Conservation (phyloP, 2,888 invertebrate species). For the Caenorhabditis parvicauda region DNA sequence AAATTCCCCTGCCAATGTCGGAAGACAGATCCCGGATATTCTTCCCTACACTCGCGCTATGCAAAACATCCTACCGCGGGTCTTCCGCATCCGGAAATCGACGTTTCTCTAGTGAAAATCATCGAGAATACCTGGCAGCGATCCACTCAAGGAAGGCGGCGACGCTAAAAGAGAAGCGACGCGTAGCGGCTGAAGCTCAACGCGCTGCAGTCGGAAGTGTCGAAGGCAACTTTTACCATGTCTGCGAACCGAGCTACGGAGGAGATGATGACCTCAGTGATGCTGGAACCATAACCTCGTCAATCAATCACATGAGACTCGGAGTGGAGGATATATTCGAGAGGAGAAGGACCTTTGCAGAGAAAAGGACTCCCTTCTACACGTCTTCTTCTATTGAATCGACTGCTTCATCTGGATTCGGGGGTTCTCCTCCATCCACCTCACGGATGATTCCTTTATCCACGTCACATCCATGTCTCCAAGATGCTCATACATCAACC, state of each 20-base stretch:
- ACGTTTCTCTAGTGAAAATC: constrained; percentile 33
- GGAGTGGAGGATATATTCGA: background rate
- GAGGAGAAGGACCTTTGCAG: too few species aligned
- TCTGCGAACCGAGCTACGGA: constrained; percentile 25
- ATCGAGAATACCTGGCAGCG: constrained; percentile 37
- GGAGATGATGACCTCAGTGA: constrained; percentile 19
- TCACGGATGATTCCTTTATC: background rate
- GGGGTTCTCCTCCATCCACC: background rate
- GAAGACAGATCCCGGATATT: constrained; percentile 26
- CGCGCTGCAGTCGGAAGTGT: background rate
- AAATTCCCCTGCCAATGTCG: constrained; percentile 17
- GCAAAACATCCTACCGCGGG: constrained; percentile 20
- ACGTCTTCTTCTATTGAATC: background rate
- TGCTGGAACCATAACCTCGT: constrained; percentile 8
- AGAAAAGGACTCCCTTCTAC: background rate
- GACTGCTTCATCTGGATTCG: too few species aligned
- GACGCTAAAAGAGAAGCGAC: constrained; percentile 32
- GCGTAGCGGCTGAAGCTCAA: constrained; percentile 7
- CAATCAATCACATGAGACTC: background rate
- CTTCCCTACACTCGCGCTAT: constrained; percentile 43
- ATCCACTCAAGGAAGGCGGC: constrained; percentile 41
- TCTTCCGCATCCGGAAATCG: constrained; percentile 11
- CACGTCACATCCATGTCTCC: background rate
- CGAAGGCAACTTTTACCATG: constrained; percentile 18
- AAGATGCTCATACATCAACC: too few species aligned